Base-by-base conservation (phyloP, 1,140 invertebrate genomes). In the Conus ventricosus region DNA sequence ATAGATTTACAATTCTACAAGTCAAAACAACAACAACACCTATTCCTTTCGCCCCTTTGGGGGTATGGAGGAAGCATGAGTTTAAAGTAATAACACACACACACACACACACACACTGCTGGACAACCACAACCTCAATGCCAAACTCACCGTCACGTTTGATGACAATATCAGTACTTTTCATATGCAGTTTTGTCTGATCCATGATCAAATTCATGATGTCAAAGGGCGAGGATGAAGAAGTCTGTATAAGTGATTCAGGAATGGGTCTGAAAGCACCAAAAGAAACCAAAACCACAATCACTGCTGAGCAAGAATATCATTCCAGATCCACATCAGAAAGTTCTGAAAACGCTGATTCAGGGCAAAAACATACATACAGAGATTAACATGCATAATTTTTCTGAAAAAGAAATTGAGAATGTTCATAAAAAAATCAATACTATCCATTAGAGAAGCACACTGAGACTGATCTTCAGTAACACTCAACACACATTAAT, bases 201-300 rank as follows among this genome's bases (percentile, higher is more conserved):
- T 96, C 96, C 84, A 98, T 95, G 88, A 98, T 98, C 89, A 95
- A 96, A 15, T 96, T 96, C 1, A 98, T 93, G 1, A 98, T 91
- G 94, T 97, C 97, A 23, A 94, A 90, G 51, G 88, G 54, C 27
- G 80, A 87, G 25, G 88, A 39, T 17, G 20, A 81, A 27, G 23
- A 81, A 80, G 75, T 76, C 67, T 23, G 75, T 78, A 85, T 85
- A 57, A 53, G 23, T 15, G 87, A 76, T 25, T 57, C 51, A 25
- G 81, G 80, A 5, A 83, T 81, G 4, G 78, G 57, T 53, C 81
- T 88, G 80, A 80, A 87, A 57, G 60, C 51, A 57, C 17, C 60
- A 86, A 13, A 71, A 75, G 39, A 39, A 39, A 39, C 39, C 39
- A 39, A 39, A 39, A 39, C 39, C 39, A 39, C 39, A 39, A 39